Percentiles rank a stretch among this genome's conserved stretches.
Conservation (phyloP, 2,888 invertebrate species). For the Cerceris rybyensis region DNA sequence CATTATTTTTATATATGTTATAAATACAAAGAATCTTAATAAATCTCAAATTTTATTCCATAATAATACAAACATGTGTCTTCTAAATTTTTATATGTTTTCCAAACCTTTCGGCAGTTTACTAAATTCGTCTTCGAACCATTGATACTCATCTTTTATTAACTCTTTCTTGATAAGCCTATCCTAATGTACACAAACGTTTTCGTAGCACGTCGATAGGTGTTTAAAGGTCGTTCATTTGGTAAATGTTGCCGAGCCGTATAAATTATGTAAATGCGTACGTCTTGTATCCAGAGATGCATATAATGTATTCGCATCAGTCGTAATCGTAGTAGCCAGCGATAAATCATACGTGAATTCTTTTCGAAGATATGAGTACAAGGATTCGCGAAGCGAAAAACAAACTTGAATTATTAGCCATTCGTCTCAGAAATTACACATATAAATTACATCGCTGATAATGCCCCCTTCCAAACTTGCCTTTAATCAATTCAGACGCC, state of each 20-base stretch:
- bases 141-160: not conserved
- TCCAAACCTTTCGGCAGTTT: no score
- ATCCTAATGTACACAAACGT: slow-evolving; percentile 4
- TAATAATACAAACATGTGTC: no score
- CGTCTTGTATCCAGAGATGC: slow-evolving; percentile 30
- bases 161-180: not conserved
- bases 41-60: no score
- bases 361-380: slow-evolving; percentile 21
- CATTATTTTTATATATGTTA: no score
- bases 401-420: slow-evolving; percentile 41
- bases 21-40: no score
- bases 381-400: slow-evolving; percentile 20
- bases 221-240: slow-evolving; percentile 41
- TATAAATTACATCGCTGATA: slow-evolving; percentile 33
- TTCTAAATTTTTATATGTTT: not conserved
- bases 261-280: slow-evolving; percentile 50
- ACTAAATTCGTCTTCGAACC: no score
- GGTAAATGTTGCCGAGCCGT: slow-evolving; percentile 32
- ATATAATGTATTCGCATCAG: slow-evolving; percentile 38
- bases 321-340: slow-evolving; percentile 33
- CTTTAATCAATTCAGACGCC: slow-evolving; percentile 3
- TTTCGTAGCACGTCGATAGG: slow-evolving; percentile 4
- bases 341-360: slow-evolving; percentile 40
- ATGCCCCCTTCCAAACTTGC: slow-evolving; percentile 1
- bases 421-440: slow-evolving; percentile 8